Percentiles rank a stretch among this genome's conserved stretches.
These are phyloP conservation scores for Dryas iulia DNA, from an alignment of 1,140 invertebrate species.

Conservation along the genomic window DNA sequence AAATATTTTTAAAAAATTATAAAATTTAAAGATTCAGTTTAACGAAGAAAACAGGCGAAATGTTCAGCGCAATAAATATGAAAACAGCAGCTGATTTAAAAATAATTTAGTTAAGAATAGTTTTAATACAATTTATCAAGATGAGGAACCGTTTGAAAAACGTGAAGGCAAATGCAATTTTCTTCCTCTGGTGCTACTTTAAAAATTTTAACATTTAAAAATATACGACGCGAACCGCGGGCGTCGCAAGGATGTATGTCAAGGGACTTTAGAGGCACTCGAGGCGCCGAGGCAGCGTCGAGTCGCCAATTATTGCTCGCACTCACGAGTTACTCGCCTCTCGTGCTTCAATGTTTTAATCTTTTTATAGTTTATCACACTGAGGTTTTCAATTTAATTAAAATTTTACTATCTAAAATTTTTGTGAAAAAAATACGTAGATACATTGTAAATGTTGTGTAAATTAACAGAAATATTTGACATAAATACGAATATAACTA, in stretches of 20 bases:
- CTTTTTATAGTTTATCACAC: slow-evolving; percentile 7
- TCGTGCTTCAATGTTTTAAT: slow-evolving; percentile 17
- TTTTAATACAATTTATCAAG: not conserved
- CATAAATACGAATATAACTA: too few species aligned
- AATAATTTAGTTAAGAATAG: not conserved
- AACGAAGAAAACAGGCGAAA: too few species aligned
- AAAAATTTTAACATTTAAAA: slow-evolving; percentile 15
- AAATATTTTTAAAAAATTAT: too few species aligned
- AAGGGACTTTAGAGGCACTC: slow-evolving; percentile 26
- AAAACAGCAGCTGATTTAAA: not conserved
- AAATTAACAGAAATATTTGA: too few species aligned
- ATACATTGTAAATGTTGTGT: not conserved
- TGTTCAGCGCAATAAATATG: too few species aligned
- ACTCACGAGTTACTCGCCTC: slow-evolving; percentile 23
- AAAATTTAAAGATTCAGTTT: too few species aligned
- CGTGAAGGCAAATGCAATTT: not conserved
- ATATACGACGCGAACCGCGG: slow-evolving; percentile 18
- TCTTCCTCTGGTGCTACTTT: not conserved
- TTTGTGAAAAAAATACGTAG: not conserved
- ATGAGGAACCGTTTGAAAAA: not conserved
- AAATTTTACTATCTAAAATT: not conserved
- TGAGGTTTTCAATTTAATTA: not conserved
- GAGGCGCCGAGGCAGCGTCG: slow-evolving; percentile 24
- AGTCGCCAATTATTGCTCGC: slow-evolving; percentile 27
- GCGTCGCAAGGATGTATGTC: slow-evolving; percentile 26